These are phyloP conservation scores for Bicyclus anynana DNA, from an alignment of 1,140 invertebrate species.

Conservation along the genomic window DNA sequence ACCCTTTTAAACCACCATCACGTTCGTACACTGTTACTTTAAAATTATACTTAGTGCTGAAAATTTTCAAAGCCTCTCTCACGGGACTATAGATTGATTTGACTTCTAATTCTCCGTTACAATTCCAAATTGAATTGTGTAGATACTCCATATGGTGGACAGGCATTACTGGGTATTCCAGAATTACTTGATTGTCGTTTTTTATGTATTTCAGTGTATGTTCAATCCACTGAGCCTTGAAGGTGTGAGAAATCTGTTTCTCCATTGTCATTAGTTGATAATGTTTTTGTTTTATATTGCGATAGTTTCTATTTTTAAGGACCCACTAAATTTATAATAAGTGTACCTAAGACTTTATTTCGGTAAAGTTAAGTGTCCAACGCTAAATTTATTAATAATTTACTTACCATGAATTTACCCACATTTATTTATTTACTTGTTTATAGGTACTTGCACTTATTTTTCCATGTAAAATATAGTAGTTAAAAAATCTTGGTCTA, in stretches of 20 bases:
- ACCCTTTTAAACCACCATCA: constrained; percentile 18
- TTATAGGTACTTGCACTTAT: too few relatives aligned
- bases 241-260: constrained; percentile 12
- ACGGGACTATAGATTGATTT: constrained; percentile 24
- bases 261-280: constrained; percentile 10
- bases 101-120: constrained; percentile 13
- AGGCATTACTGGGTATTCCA: constrained; percentile 37
- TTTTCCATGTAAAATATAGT: too few relatives aligned
- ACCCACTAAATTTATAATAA: too few relatives aligned
- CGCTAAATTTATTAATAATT: too few relatives aligned
- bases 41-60: constrained; percentile 29
- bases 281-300: not conserved
- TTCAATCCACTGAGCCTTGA: constrained; percentile 37
- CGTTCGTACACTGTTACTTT: constrained; percentile 11
- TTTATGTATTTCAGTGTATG: constrained; percentile 38
- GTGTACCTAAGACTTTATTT: too few relatives aligned
- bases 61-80: constrained; percentile 25
- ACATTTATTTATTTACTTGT: too few relatives aligned
- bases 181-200: constrained; percentile 20
- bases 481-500: too few relatives aligned
- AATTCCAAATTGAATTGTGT: constrained; percentile 23
- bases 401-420: too few relatives aligned
- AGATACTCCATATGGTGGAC: constrained; percentile 23
- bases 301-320: too few relatives aligned
- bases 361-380: too few relatives aligned